phyloP scores from a whole-genome alignment of 2,113 vertebrate genomes.

The Aix galericulata region DNA sequence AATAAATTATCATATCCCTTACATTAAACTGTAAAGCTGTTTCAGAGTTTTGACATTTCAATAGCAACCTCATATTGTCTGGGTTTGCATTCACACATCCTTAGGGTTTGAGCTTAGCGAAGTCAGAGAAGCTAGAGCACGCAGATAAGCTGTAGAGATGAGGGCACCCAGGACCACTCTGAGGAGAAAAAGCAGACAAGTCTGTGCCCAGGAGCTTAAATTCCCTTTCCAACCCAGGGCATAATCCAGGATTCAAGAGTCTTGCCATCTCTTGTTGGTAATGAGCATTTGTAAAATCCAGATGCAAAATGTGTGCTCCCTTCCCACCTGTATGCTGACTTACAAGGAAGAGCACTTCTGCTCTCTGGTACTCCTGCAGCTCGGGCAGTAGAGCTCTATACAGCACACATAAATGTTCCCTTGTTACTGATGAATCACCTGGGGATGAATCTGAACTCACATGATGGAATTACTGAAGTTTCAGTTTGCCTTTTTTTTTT shows the following conservation, averaged over 20 bases:
- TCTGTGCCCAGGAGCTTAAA: neutral
- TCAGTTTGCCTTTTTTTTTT: neutral
- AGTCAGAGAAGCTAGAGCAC: neutral
- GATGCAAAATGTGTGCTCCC: neutral
- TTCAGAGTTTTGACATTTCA: slow-evolving; percentile 7
- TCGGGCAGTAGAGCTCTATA: neutral
- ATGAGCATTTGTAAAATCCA: slow-evolving; percentile 5
- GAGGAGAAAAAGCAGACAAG: neutral
- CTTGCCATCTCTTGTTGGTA: slow-evolving; percentile 1
- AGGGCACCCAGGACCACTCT: neutral
- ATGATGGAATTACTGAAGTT: neutral
- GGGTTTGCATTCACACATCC: neutral
- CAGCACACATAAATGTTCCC: slow-evolving; percentile 18
- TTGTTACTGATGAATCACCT: neutral
- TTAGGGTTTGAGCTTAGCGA: neutral
- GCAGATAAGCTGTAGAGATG: neutral
- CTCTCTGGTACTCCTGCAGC: slow-evolving; percentile 35
- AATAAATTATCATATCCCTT: neutral
- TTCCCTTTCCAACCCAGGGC: neutral
- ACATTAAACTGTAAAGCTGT: neutral
- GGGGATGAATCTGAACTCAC: neutral
- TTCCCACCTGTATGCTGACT: slow-evolving; percentile 31
- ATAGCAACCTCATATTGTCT: neutral
- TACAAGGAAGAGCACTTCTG: slow-evolving; percentile 44
- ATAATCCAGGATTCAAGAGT: slow-evolving; percentile 12